phyloP scores from a whole-genome alignment of 2,888 invertebrate species.

The Conops quadrifasciatus region DNA sequence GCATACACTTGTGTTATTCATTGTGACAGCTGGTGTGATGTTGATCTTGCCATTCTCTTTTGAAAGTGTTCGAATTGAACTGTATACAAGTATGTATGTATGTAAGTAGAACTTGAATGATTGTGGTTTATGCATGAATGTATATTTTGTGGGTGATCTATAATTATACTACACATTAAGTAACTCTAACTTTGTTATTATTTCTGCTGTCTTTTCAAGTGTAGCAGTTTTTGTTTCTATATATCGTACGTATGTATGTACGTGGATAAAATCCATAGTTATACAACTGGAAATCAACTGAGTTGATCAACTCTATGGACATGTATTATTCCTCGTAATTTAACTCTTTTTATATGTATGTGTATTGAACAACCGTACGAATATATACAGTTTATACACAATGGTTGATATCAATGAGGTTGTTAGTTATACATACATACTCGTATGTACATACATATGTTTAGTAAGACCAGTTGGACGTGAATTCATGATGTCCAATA shows the following conservation, averaged over 20 bases:
- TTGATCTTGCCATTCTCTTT: constrained; percentile 1
- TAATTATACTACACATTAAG: no score
- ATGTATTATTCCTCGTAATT: no score
- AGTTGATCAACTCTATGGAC: no score
- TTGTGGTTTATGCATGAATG: neutral
- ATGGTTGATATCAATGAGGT: no score
- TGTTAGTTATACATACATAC: no score
- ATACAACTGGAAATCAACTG: no score
- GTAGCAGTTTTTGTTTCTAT: neutral
- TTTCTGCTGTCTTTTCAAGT: neutral
- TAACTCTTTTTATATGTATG: no score
- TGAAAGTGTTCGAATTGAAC: neutral
- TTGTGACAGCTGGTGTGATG: neutral
- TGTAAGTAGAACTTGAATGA: neutral
- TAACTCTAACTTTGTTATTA: neutral
- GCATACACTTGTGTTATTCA: no score
- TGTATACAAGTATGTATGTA: neutral
- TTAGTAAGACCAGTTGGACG: neutral
- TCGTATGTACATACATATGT: no score
- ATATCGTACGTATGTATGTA: neutral
- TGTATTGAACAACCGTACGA: no score
- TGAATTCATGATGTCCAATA: neutral
- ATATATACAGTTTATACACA: no score
- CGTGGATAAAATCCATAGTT: no score
- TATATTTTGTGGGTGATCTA: neutral